A percentile compares a stretch with the other conserved stretches of the same genome.
Conservation (phyloP, 2,113 vertebrate genomes). For the Dendrocopos noguchii region DNA sequence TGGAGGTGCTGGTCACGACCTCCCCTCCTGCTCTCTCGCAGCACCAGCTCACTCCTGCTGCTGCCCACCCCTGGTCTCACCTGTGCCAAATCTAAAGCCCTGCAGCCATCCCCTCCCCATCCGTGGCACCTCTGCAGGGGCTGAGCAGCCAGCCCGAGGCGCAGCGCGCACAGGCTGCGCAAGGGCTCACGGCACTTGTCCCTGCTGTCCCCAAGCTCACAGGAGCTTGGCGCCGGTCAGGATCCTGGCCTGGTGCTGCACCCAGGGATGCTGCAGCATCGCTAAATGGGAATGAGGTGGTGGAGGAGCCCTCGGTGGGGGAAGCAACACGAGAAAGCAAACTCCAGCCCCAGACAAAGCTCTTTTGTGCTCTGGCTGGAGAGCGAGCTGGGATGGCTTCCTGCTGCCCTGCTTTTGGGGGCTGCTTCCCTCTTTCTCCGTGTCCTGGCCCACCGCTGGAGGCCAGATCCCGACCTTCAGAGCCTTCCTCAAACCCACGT, state of each 20-base stretch:
- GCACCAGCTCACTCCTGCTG: background rate
- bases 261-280: background rate
- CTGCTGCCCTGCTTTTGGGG: background rate
- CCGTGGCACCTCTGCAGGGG: fast-evolving
- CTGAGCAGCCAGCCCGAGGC: background rate
- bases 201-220: fast-evolving
- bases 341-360: slow-evolving; percentile 11
- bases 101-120: background rate
- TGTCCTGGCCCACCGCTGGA: background rate
- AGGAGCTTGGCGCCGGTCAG: fast-evolving
- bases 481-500: background rate
- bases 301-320: background rate
- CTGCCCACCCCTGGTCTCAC: background rate
- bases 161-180: fast-evolving
- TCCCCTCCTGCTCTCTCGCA: background rate
- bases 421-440: background rate
- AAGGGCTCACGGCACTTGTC: fast-evolving
- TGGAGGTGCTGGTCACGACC: background rate
- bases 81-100: fast-evolving
- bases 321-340: fast-evolving
- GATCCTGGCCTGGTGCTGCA: background rate
- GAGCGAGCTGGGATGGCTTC: background rate
- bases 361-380: background rate
- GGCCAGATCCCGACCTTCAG: background rate
- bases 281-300: fast-evolving